Percentiles rank a stretch among this genome's conserved stretches.
phyloP scores from a whole-genome alignment of 2,113 vertebrate genomes.

The Riparia riparia region DNA sequence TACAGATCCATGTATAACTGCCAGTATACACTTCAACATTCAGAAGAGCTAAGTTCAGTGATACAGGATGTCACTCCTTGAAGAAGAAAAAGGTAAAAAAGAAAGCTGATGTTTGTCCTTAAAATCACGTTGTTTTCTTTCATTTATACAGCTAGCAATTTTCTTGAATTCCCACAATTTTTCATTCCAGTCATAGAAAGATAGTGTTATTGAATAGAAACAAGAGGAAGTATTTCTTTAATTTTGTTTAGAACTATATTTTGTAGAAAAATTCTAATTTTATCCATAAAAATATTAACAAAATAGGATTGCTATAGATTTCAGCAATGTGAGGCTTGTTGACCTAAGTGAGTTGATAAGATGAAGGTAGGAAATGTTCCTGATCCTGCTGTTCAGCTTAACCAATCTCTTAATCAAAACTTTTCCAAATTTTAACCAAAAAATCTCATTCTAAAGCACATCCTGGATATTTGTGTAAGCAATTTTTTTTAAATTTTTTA shows the following conservation, averaged over 20 bases:
- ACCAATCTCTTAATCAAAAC: not conserved
- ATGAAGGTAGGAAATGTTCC: not conserved
- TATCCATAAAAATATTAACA: not conserved
- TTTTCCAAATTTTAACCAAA: not conserved
- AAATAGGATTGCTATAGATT: not conserved
- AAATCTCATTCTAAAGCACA: not conserved
- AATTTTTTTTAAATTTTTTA: not conserved
- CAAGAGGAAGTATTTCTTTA: not conserved
- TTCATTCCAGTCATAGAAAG: not conserved
- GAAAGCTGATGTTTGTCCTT: not conserved
- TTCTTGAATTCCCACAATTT: not conserved
- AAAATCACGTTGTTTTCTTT: not conserved
- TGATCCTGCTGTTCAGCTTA: not conserved
- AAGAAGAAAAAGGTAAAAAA: not conserved
- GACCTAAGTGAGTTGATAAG: not conserved
- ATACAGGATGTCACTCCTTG: not conserved
- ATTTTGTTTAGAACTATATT: not conserved
- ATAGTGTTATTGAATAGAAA: not conserved
- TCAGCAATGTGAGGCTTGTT: not conserved
- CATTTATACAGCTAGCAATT: not conserved
- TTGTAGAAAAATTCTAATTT: not conserved
- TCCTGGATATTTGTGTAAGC: not conserved
- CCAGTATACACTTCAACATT: not conserved
- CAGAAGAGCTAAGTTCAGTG: not conserved
- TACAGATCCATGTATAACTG: not conserved